Percentiles rank a stretch among this genome's conserved stretches.
phyloP scores from a whole-genome alignment of 2,888 invertebrate species.

The Geophilus truncorum region DNA sequence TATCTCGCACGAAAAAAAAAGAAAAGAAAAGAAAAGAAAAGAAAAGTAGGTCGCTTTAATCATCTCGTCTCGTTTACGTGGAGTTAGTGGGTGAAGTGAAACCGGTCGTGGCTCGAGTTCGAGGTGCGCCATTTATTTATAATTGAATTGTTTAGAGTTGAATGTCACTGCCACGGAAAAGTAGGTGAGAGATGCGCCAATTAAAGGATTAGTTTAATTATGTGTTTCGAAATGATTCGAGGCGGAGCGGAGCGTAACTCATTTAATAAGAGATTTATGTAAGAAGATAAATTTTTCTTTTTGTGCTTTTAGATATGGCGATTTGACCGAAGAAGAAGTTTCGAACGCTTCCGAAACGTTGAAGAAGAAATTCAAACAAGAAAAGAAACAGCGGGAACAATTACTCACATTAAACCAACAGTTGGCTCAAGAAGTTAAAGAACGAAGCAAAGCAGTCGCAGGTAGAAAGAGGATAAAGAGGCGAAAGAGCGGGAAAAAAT shows the following conservation, averaged over 20 bases:
- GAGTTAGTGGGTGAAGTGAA: too few relatives aligned
- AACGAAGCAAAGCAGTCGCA: constrained; percentile 91
- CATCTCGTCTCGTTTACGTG: too few relatives aligned
- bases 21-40: too few relatives aligned
- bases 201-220: background rate
- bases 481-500: background rate
- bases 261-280: background rate
- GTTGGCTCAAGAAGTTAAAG: constrained; percentile 80
- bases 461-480: too few relatives aligned
- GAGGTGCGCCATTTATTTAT: background rate
- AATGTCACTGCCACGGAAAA: too few relatives aligned
- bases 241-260: too few relatives aligned
- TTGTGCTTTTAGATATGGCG: constrained; percentile 38
- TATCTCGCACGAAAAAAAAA: too few relatives aligned
- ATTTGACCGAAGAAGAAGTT: constrained; percentile 43
- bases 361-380: constrained; percentile 71
- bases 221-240: too few relatives aligned
- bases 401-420: constrained; percentile 85
- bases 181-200: background rate
- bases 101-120: too few relatives aligned
- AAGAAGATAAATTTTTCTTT: background rate
- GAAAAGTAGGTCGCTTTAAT: too few relatives aligned
- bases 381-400: constrained; percentile 82
- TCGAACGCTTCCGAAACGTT: constrained; percentile 49
- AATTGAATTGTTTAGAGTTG: background rate